Base-by-base conservation (phyloP, 2,113 vertebrate species). In the Chrysochloris asiatica region DNA sequence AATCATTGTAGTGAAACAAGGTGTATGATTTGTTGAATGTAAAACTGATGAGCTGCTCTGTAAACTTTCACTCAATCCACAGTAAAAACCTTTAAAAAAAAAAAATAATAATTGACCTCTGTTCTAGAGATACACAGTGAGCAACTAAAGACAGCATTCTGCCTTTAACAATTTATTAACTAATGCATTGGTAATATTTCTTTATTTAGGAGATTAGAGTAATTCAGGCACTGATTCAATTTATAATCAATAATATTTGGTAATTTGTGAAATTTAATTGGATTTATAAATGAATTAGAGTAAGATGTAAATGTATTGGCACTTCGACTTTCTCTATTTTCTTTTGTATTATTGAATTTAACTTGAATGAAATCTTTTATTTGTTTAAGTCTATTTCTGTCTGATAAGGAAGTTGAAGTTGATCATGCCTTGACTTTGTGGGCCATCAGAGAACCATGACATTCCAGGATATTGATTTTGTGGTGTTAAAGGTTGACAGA, bases 381-480 rank as follows among this genome's bases (percentile, higher is more conserved):
- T 97, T 97, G 75, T 90, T 69, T 93, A 92, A 78, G 79, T 95
- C 92, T 94, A 96, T 97, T 96, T 97, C 96, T 97, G 96, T 97
- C 93, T 97, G 94, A 96, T 97, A 97, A 97, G 97, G 97, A 95
- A 95, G 94, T 95, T 96, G 72, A 97, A 95, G 96, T 95, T 96
- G 95, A 96, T 97, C 93, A 95, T 56, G 81, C 92, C 83, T 95
- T 95, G 95, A 93, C 95, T 98, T 97, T 97, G 97, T 98, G 96
- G 96, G 96, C 94, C 97, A 97, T 97, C 96, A 97, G 97, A 97
- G 98, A 96, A 96, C 96, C 93, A 96, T 97, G 98, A 95, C 97
- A 98, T 98, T 97, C 96, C 95, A 94, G 88, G 45, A 54, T 96
- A 98, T 98, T 97, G 98, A 98, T 98, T 98, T 95, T 95, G 89